Evolutionary conservation across 2,797 vertebrate genomes (phyloP).

Genomic region (Typhlichthys eigenmanni): DNA sequence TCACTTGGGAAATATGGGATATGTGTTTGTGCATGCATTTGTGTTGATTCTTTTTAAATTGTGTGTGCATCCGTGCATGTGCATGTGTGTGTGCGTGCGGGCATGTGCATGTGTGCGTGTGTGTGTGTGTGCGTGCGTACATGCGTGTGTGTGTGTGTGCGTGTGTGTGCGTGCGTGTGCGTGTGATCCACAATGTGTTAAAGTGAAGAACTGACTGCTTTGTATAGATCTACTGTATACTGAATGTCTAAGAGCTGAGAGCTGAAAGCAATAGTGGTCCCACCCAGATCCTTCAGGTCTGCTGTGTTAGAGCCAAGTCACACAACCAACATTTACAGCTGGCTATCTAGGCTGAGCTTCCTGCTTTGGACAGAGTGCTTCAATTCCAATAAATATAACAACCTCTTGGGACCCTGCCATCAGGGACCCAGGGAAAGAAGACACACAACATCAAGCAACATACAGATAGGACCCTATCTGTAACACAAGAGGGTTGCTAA

Average conservation of each 20-base stretch:
- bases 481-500: conserved; percentile 25
- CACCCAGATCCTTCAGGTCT: conserved; percentile 50
- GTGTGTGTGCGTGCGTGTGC: background rate
- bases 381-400: conserved; percentile 46
- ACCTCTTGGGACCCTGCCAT: conserved; percentile 33
- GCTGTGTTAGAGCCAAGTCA: conserved; percentile 58
- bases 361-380: conserved; percentile 48
- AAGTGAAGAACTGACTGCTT: conserved; percentile 41
- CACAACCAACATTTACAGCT: conserved; percentile 68
- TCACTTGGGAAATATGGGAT: background rate
- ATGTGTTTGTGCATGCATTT: background rate
- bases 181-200: conserved; percentile 2
- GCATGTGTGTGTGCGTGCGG: background rate
- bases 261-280: conserved; percentile 39
- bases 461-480: conserved; percentile 24
- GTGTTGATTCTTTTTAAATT: background rate
- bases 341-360: conserved; percentile 53
- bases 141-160: background rate
- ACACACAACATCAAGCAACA: conserved; percentile 16
- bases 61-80: background rate
- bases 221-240: conserved; percentile 26
- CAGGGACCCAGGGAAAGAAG: background rate
- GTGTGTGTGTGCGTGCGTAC: background rate
- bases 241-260: conserved; percentile 43
- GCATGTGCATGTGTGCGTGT: background rate